phyloP scores from a whole-genome alignment of 37 sponge, comb jelly and placozoan species.

The Oopsacas minuta region DNA sequence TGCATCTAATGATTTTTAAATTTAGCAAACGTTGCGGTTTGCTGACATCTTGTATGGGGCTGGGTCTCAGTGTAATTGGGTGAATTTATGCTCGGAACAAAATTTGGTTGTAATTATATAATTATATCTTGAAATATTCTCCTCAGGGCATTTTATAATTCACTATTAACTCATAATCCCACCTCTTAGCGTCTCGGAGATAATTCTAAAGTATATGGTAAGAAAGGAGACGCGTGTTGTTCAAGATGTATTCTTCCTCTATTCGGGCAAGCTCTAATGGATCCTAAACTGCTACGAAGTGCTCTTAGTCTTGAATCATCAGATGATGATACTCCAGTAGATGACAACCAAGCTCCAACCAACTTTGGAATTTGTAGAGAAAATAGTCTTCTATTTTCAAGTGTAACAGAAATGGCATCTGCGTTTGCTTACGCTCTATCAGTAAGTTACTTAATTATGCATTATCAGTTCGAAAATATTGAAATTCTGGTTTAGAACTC shows the following conservation, averaged over 20 bases:
- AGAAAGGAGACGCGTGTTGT: not conserved
- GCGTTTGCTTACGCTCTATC: slow-evolving; percentile 4
- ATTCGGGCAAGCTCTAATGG: not conserved
- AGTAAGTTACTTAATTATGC: not conserved
- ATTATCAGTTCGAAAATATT: too few relatives aligned
- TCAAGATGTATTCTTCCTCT: not conserved
- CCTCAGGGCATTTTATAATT: too few relatives aligned
- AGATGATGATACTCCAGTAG: not conserved
- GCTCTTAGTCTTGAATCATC: not conserved
- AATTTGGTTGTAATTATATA: too few relatives aligned
- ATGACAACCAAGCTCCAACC: not conserved
- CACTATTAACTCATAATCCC: too few relatives aligned
- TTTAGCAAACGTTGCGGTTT: too few relatives aligned
- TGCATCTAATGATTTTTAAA: too few relatives aligned
- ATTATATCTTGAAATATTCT: too few relatives aligned
- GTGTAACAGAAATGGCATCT: slow-evolving; percentile 13
- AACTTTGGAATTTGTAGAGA: not conserved
- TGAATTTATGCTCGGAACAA: too few relatives aligned
- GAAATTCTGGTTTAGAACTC: too few relatives aligned
- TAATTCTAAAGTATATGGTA: not conserved
- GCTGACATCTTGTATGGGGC: too few relatives aligned
- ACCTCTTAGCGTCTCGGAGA: not conserved
- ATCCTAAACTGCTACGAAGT: not conserved
- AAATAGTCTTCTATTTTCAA: not conserved
- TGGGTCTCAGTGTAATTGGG: too few relatives aligned